A percentile compares a stretch with the other conserved stretches of the same genome.
phyloP scores from a whole-genome alignment of 2,113 vertebrate genomes.

The Ophiodon elongatus region DNA sequence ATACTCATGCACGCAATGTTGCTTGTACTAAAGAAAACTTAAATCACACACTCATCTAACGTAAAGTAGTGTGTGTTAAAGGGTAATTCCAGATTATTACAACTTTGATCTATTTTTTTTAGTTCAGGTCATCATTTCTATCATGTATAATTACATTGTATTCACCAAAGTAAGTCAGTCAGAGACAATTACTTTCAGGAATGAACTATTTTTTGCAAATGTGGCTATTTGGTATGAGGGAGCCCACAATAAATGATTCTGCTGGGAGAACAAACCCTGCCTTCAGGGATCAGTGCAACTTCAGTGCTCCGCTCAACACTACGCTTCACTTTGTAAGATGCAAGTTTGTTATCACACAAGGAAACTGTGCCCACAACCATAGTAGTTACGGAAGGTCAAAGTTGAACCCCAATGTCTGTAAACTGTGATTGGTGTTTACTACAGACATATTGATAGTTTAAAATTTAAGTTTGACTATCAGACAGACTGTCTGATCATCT shows the following conservation, averaged over 20 bases:
- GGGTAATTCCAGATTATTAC: not conserved
- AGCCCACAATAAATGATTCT: not conserved
- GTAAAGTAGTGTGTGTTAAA: not conserved
- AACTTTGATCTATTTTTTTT: not conserved
- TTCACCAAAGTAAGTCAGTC: not conserved
- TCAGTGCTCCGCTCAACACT: not conserved
- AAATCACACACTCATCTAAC: not conserved
- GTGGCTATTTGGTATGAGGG: not conserved
- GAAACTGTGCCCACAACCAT: not conserved
- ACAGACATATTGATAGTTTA: not conserved
- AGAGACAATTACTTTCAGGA: not conserved
- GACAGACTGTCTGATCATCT: not conserved
- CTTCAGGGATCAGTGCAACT: not conserved
- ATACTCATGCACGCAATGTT: not conserved
- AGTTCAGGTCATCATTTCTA: not conserved
- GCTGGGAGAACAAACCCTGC: not conserved
- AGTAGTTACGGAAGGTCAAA: not conserved
- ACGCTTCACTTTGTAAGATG: not conserved
- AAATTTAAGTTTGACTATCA: not conserved
- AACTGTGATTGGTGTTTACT: not conserved
- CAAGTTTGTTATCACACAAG: not conserved
- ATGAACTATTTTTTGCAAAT: conserved; percentile 2
- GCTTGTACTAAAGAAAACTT: not conserved
- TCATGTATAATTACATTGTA: not conserved
- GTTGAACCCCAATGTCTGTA: not conserved